Evolutionary conservation across 2,797 vertebrate genomes (phyloP), one percentile per base, ranked within the genome.

Genomic region (Silurus aristotelis): DNA sequence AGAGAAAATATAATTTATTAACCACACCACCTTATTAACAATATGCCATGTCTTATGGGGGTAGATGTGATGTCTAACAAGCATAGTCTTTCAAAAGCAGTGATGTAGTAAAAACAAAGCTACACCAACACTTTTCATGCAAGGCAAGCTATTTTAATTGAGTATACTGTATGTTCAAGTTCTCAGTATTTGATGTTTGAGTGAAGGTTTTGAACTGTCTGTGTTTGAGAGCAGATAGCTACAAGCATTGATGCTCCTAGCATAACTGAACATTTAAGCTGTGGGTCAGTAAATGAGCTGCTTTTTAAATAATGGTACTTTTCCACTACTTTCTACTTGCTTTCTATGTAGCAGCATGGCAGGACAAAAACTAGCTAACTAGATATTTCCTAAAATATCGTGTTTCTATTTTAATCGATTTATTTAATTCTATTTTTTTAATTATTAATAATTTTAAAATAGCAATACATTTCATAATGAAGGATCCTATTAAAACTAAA

Each of bases 1-100:
- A 52, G n/a, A 83, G 43, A 61, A 63, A 20, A 15, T 68, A 52
- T 43, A 56, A 38, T 38, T 38, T 5, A 27, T 71, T 71, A 83
- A 86, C 64, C 17, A 61, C 25, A 13, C 58, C 52, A 15, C 55
- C 63, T 68, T 81, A 61, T 68, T 68, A 67, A 82, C 83, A 61
- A 52, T 38, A 80, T 25, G 25, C 19, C 63, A 48, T 48, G 61
- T 52, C 7, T 66, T 64, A 5, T 25, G 22, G 38, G 31, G 60
- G 1, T 43, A 48, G 6, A 80, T 25, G 60, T 48, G 22, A 80
- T 46, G 20, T 43, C 7, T 25, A 80, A 12, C 6, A 20, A 67
- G 20, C 52, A 27, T 52, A 61, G 55, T 38, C 17, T 60, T 20
- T 19, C 19, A n/a, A 60, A 80, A n/a, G 22, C 58, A 79, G 43